A percentile compares a stretch with the other conserved stretches of the same genome.
These are phyloP conservation scores for Lepidocyrtinus sp. DNA, from an alignment of 2,888 invertebrate species.

Conservation along the genomic window DNA sequence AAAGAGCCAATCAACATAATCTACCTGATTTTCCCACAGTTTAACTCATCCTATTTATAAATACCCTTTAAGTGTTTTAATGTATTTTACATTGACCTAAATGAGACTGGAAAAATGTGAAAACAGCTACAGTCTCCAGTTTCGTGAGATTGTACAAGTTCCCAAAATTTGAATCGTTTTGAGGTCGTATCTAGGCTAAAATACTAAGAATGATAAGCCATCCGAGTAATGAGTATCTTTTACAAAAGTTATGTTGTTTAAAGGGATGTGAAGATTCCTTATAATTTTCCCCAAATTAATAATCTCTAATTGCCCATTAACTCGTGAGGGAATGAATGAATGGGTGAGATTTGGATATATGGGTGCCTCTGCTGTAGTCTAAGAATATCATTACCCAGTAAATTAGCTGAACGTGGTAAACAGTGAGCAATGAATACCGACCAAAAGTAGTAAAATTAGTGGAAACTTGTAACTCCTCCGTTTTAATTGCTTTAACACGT, in stretches of 20 bases:
- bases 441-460: neutral
- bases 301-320: neutral
- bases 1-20: no score
- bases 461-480: neutral
- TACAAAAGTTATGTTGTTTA: neutral
- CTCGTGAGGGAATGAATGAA: neutral
- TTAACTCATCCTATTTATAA: no score
- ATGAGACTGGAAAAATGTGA: neutral
- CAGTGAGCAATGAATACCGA: no score
- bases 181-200: neutral
- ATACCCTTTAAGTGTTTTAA: no score
- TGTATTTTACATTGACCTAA: no score
- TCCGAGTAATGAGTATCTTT: neutral
- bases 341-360: no score
- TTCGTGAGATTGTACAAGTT: neutral
- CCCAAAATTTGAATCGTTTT: neutral
- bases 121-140: neutral
- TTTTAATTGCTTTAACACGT: neutral
- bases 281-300: slow-evolving; percentile 10
- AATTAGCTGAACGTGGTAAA: no score
- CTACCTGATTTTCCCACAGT: no score
- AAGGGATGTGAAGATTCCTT: neutral
- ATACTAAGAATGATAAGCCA: neutral
- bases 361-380: no score
- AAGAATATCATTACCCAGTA: no score